Percentiles rank a stretch among this genome's conserved stretches.
These are phyloP conservation scores for Smittia aterrima DNA, from an alignment of 2,888 invertebrate genomes.

Conservation along the genomic window DNA sequence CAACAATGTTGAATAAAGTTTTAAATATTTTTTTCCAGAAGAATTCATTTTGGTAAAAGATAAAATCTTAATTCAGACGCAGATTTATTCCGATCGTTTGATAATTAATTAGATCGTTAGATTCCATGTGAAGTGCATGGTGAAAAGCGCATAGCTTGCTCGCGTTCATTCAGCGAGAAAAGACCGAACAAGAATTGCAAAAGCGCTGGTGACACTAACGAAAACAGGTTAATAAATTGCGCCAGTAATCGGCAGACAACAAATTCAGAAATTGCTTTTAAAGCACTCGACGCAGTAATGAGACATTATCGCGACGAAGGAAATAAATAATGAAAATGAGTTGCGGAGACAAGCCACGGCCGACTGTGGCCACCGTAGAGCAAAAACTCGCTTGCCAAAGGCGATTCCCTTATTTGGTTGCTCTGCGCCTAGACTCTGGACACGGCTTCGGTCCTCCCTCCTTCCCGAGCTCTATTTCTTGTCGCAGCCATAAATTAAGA, in stretches of 20 bases:
- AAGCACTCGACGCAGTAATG: constrained; percentile 7
- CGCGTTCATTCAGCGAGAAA: not conserved
- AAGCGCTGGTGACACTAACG: not conserved
- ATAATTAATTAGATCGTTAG: not conserved
- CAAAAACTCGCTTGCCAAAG: not conserved
- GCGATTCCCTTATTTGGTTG: not conserved
- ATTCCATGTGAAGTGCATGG: not conserved
- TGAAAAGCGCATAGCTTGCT: not conserved
- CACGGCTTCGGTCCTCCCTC: not conserved
- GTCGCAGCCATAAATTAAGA: constrained; percentile 5
- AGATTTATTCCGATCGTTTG: not conserved
- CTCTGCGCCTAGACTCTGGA: not conserved
- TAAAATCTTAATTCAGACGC: not conserved
- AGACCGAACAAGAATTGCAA: not conserved
- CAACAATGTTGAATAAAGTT: not conserved
- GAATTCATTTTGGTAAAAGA: not conserved
- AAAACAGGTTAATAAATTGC: constrained; percentile 10
- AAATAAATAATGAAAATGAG: constrained; percentile 11
- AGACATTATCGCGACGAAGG: constrained; percentile 3
- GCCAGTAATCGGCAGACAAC: not conserved
- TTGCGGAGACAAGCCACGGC: not conserved
- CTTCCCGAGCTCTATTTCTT: not conserved
- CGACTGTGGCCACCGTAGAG: not conserved
- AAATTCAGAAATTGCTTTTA: constrained; percentile 8
- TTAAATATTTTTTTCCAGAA: not conserved